Percentiles rank a stretch among this genome's conserved stretches.
phyloP scores from a whole-genome alignment of 2,113 vertebrate species.

The Paradoxurus hermaphroditus region DNA sequence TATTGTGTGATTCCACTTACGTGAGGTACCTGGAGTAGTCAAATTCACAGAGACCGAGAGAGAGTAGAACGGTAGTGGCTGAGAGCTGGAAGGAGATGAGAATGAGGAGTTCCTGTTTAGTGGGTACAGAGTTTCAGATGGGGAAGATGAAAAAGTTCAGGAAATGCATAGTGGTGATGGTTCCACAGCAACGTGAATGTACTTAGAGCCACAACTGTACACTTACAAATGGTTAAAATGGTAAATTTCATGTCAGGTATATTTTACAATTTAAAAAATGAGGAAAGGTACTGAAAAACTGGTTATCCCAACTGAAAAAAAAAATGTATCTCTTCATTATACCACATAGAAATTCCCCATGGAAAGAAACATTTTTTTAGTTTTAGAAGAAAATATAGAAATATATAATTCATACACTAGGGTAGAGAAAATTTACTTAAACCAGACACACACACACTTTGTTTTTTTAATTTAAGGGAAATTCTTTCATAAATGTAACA shows the following conservation, averaged over 20 bases:
- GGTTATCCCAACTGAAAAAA: background rate
- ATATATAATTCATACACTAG: background rate
- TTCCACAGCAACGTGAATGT: background rate
- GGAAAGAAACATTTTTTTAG: background rate
- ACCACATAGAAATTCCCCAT: constrained; percentile 5
- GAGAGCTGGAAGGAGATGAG: background rate
- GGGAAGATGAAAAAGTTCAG: background rate
- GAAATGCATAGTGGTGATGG: background rate
- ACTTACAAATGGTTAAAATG: background rate
- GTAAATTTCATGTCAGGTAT: background rate
- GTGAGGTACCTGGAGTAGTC: background rate
- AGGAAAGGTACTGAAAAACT: background rate
- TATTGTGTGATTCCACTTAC: background rate
- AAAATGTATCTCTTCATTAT: background rate
- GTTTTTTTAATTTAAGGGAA: background rate
- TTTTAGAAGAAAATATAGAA: constrained; percentile 10
- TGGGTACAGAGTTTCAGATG: background rate
- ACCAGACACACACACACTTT: background rate
- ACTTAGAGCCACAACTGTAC: background rate
- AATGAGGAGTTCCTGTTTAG: background rate
- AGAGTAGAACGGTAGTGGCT: background rate
- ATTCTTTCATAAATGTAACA: constrained; percentile 12
- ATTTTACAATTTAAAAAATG: background rate
- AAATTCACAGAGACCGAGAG: background rate
- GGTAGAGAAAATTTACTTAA: constrained; percentile 33